Conservation (phyloP, 2,888 invertebrate genomes). For the Nebria salina region DNA sequence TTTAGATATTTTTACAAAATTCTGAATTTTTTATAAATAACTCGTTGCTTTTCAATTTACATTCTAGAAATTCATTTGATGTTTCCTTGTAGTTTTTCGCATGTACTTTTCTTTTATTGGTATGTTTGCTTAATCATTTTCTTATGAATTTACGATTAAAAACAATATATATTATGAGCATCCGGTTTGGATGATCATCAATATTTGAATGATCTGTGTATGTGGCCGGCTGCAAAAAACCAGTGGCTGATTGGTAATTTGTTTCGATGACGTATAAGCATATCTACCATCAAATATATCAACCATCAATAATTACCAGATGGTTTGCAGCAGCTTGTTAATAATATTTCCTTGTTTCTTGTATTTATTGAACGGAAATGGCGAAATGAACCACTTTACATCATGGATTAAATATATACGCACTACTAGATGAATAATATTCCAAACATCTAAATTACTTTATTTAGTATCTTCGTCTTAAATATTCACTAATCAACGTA, state of each 20-base stretch:
- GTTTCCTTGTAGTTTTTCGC: no score
- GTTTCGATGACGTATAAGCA: background rate
- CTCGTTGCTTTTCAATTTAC: no score
- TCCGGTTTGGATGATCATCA: slow-evolving; percentile 12
- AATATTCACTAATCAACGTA: no score
- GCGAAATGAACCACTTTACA: background rate
- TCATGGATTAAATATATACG: no score
- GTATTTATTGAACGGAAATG: background rate
- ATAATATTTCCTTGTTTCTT: background rate
- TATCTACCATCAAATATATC: background rate
- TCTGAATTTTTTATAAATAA: no score
- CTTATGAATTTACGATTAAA: slow-evolving; percentile 41
- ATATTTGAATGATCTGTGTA: background rate
- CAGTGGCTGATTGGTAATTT: slow-evolving; percentile 1
- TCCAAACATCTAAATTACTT: no score
- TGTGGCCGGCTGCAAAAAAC: background rate
- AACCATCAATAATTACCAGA: background rate
- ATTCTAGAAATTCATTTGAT: no score
- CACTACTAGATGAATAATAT: no score
- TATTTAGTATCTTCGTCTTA: no score
- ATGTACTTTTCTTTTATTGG: background rate
- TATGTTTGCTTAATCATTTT: slow-evolving; percentile 14
- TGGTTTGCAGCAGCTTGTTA: background rate
- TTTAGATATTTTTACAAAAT: no score
- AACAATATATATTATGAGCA: slow-evolving; percentile 31